Base-by-base conservation (phyloP, 2,797 vertebrate genomes). In the Apogon talboti region DNA sequence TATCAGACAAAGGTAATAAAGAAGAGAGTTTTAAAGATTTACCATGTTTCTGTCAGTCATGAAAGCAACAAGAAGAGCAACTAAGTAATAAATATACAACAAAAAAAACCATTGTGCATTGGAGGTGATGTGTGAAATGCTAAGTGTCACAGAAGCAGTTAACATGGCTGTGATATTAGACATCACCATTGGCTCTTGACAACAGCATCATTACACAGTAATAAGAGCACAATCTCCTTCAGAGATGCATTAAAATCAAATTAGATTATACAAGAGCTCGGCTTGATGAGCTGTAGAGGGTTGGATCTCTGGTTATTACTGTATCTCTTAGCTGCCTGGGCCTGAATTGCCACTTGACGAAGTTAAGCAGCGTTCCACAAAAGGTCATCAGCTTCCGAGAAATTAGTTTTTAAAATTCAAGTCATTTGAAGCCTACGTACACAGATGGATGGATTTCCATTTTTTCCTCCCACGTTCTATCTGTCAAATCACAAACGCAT, bases 161-260 rank as follows among this genome's bases (percentile, higher is more conserved):
- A 92, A 89, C 91, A 84, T 60, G 86, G 85, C 76, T 82, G 79
- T 76, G 82, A 87, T 93, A 93, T 90, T 87, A 93, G 82, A 92
- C 84, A 86, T 93, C 87, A 84, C 90, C 83, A 75, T 78, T 87
- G 87, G 87, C 87, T 92, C 91, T 89, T 93, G 91, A 91, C 92
- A 93, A 92, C 89, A 83, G 92, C 89, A 93, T 94, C 93, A 93
- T 94, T 94, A 93, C 91, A 92, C 89, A 86, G 90, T 90, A 90
- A 92, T 92, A 91, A 90, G 89, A 92, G 88, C 87, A 87, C 85
- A 87, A 90, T 92, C 88, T 87, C 87, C 88, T 89, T 92, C 87
- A 83, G 90, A 93, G 91, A 88, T 79, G 82, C 93, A 94, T 94
- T 94, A 94, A 94, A 94, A 94, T 93, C 92, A 87, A 92, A 95